Conservation (phyloP, 2,888 invertebrate species). For the Catocala nupta region DNA sequence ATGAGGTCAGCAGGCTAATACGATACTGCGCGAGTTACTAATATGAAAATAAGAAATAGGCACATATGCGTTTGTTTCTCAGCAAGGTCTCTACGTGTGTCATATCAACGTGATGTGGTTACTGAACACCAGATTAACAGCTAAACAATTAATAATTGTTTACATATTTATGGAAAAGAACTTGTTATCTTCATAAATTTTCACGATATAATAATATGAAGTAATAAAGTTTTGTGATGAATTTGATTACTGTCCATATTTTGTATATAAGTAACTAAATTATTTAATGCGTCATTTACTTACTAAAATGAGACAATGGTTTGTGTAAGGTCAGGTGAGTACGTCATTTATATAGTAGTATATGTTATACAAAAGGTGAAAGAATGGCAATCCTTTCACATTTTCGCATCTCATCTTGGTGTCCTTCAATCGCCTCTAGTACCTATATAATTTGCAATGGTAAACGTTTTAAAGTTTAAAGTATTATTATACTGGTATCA, state of each 20-base stretch:
- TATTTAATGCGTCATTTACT: background rate
- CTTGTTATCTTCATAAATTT: too few relatives aligned
- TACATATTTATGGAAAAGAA: too few relatives aligned
- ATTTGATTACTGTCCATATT: too few relatives aligned
- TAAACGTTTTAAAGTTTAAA: background rate
- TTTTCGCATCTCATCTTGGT: slow-evolving; percentile 6
- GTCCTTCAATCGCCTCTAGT: slow-evolving; percentile 27
- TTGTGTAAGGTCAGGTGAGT: background rate
- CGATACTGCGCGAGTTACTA: slow-evolving; percentile 17
- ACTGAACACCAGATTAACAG: background rate
- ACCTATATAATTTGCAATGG: slow-evolving; percentile 16
- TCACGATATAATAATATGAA: too few relatives aligned
- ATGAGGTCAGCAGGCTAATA: slow-evolving; percentile 55
- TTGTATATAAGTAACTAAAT: too few relatives aligned
- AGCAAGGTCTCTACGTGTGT: background rate
- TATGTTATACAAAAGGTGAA: background rate
- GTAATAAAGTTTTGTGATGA: too few relatives aligned
- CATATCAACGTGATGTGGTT: slow-evolving; percentile 4
- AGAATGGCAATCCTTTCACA: slow-evolving; percentile 2
- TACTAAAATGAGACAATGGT: background rate
- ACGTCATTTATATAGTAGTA: too few relatives aligned
- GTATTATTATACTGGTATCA: too few relatives aligned
- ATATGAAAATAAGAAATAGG: slow-evolving; percentile 11
- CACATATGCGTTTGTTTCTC: background rate
- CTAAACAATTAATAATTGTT: too few relatives aligned